Evolutionary conservation across 2,113 vertebrate species (phyloP), one percentile per base, ranked within the genome.

Genomic region (Nestor notabilis): DNA sequence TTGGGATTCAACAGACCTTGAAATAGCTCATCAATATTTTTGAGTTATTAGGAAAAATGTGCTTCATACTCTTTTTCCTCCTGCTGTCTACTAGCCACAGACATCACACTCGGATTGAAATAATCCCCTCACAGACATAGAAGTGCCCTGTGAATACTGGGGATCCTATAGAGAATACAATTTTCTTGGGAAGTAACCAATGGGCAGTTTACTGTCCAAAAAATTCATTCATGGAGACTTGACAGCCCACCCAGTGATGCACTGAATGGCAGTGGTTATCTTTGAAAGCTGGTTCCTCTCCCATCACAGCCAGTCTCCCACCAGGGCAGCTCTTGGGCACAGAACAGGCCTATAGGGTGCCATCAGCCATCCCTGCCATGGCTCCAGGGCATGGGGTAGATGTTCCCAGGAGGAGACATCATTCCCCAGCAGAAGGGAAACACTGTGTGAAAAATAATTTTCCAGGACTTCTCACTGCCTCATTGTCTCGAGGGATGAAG

Each of bases 311-410:
- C 0, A 0, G 10, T 61, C 16, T 55, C 8, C 14, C 20, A 7
- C 8, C 6, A 28, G 75, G 68, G 39, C 15, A 11, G 4, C 0
- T 3, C 11, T 27, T 70, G 39, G 43, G 39, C 60, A 53, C 47
- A 47, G 64, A 53, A 29, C 20, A 53, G 49, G n/a, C 1, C 0
- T 21, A 18, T 0, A 1, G 33, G 3, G 17, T 82, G 56, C 15
- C 1, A 1, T 13, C 3, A 8, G 20, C 13, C 52, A 56, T 24
- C 60, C 20, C 58, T 85, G 21, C 8, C 41, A 27, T 46, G 29
- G 39, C 17, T 55, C 43, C 33, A 29, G 66, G 31, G 17, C n/a
- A 35, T 0, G 1, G 9, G 29, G 2, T n/a, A 35, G 18, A 10
- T 68, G 23, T 78, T 27, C 43, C 65, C 11, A 11, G 44, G 39